Evolutionary conservation across 2,113 vertebrate genomes (phyloP).

Genomic region (Baryphthengus martii): DNA sequence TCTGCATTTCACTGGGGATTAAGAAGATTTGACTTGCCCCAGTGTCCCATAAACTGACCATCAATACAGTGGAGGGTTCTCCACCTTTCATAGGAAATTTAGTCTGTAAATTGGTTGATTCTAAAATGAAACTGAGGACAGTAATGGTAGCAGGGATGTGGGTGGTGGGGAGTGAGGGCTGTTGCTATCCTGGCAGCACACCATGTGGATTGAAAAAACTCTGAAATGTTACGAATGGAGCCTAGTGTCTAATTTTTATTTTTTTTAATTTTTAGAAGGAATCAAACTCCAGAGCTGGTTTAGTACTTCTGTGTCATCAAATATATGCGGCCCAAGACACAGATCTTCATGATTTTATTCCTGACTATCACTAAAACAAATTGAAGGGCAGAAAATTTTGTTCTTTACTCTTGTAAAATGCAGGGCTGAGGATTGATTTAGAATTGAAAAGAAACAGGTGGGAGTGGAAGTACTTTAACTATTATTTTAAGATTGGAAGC

Average conservation of each 20-base stretch:
- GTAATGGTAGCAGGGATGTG: not conserved
- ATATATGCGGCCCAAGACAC: not conserved
- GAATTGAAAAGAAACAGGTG: not conserved
- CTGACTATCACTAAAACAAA: not conserved
- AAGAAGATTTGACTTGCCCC: not conserved
- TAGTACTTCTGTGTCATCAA: not conserved
- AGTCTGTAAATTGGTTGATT: not conserved
- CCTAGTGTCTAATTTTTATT: not conserved
- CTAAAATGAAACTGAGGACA: not conserved
- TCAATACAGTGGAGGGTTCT: not conserved
- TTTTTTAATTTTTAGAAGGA: not conserved
- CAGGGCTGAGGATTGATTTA: not conserved
- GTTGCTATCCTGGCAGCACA: not conserved
- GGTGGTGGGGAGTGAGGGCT: rapidly evolving
- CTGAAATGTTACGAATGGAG: not conserved
- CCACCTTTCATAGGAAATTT: not conserved
- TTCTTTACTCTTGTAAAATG: not conserved
- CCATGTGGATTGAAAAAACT: not conserved
- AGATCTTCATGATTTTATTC: not conserved
- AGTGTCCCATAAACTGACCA: not conserved
- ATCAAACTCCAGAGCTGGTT: not conserved
- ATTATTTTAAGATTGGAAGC: not conserved
- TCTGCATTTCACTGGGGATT: not conserved
- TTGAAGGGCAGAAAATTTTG: not conserved
- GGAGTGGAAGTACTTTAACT: not conserved